These are phyloP conservation scores for Chroicocephalus ridibundus DNA, from an alignment of 2,113 vertebrate genomes.

Conservation along the genomic window DNA sequence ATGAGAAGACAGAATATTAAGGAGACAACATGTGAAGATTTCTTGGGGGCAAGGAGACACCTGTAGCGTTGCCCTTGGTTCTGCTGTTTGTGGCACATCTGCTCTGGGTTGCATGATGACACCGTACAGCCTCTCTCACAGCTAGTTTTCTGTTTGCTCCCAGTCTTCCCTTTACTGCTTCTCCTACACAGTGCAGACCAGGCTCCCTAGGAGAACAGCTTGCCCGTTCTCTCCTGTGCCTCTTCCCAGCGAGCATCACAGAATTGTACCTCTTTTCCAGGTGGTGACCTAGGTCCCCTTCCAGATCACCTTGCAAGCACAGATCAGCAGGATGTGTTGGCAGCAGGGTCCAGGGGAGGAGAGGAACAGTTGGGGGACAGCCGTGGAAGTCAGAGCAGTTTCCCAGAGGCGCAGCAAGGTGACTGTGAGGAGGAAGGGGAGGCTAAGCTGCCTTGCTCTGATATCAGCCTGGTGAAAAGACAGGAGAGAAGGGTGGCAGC, in stretches of 20 bases:
- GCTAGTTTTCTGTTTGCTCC: background rate
- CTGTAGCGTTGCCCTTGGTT: background rate
- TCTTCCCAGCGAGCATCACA: background rate
- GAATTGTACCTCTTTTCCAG: background rate
- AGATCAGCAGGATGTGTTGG: background rate
- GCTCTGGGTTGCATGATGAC: rapidly evolving
- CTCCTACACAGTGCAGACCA: background rate
- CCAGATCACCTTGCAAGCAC: background rate
- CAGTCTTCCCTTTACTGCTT: background rate
- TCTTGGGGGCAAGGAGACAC: background rate
- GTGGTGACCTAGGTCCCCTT: background rate
- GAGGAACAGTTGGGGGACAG: background rate
- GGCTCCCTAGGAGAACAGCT: background rate
- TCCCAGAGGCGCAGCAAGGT: background rate
- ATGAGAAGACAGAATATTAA: background rate
- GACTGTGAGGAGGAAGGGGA: background rate
- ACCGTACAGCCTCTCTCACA: background rate
- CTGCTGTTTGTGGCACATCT: background rate
- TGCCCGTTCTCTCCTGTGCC: background rate
- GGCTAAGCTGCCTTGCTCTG: background rate
- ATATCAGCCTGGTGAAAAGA: background rate
- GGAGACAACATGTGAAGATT: background rate
- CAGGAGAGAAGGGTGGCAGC: background rate
- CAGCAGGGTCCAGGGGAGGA: background rate
- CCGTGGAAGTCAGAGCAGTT: rapidly evolving